Conservation (phyloP, 2,888 invertebrate species). For the Neoaliturus tenellus region DNA sequence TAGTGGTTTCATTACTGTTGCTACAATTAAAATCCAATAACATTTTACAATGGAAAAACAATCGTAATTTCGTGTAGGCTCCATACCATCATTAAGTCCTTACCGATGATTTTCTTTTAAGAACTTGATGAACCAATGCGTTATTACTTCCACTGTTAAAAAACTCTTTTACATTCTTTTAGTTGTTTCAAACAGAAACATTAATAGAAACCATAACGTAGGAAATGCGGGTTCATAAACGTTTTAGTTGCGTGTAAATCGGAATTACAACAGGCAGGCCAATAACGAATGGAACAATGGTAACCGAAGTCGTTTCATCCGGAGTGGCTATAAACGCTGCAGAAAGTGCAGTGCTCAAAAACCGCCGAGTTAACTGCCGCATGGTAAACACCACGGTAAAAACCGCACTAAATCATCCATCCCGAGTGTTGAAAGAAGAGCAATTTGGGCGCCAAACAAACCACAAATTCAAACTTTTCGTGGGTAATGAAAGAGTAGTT, state of each 20-base stretch:
- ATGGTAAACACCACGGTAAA: not conserved
- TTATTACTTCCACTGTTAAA: too few relatives aligned
- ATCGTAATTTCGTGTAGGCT: too few relatives aligned
- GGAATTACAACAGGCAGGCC: not conserved
- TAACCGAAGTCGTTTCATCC: not conserved
- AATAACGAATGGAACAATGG: constrained; percentile 10
- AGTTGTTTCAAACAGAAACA: not conserved
- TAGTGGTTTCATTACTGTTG: too few relatives aligned
- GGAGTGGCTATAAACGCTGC: not conserved
- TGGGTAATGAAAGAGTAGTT: constrained; percentile 35
- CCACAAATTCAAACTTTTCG: not conserved
- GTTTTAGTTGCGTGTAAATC: constrained; percentile 17
- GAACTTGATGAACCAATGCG: too few relatives aligned
- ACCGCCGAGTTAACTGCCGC: not conserved
- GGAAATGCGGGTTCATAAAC: constrained; percentile 10
- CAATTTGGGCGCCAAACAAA: not conserved
- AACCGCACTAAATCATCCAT: not conserved
- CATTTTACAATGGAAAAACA: too few relatives aligned
- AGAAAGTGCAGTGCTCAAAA: not conserved
- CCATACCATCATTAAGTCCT: too few relatives aligned
- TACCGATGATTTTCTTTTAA: too few relatives aligned
- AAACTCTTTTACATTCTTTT: too few relatives aligned
- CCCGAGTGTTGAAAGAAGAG: not conserved
- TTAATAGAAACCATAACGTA: not conserved
- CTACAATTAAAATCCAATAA: too few relatives aligned